Base-by-base conservation (phyloP, 2,888 invertebrate genomes). In the Epirrita christyi region DNA sequence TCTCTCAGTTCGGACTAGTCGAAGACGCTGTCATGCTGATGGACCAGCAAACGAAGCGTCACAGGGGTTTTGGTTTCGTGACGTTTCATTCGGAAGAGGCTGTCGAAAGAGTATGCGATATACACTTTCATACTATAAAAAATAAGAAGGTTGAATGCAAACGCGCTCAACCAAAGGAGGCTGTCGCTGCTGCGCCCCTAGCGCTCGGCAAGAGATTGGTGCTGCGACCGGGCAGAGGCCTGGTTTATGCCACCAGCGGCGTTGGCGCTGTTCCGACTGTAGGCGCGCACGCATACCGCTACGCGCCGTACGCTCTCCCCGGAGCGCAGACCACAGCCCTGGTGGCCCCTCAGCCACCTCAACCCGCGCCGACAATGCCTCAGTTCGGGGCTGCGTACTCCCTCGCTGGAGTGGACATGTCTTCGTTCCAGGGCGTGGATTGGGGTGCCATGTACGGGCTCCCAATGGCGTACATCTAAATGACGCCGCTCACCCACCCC, bases 11-110 rank as follows among this genome's bases (percentile, higher is more conserved):
- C 84, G 97, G 97, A 13, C 95, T 96, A 78, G 97, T 97, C 14
- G 97, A 97, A 81, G 97, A 97, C 86, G 97, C 97, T 28, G 97
- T 97, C 13, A 97, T 97, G 97, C 93, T 97, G 70, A 97, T 97
- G 97, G 97, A 97, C 83, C 97, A 97, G 88, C 97, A 97, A 87
- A 97, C 97, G 29, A 97, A 97, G 79, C 94, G 97, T 55, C 97
- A 97, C 83, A 94, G 97, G 52, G 97, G 97, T 63, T 97, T 97
- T 83, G 97, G 97, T 36, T 97, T 97, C 87, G 97, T 97, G 59
- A 97, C 97, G 38, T 97, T 97, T 87, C 97, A 97, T 82, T 96
- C 96, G 73, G 97, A 97, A 83, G 97, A 97, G 81, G 96, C 97
- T 1, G 97, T 97, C 13, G 97, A 97, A 82, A 94, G 97, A 66